These are phyloP conservation scores for Heliconius melpomene DNA, from an alignment of 1,140 invertebrate genomes.

Conservation along the genomic window DNA sequence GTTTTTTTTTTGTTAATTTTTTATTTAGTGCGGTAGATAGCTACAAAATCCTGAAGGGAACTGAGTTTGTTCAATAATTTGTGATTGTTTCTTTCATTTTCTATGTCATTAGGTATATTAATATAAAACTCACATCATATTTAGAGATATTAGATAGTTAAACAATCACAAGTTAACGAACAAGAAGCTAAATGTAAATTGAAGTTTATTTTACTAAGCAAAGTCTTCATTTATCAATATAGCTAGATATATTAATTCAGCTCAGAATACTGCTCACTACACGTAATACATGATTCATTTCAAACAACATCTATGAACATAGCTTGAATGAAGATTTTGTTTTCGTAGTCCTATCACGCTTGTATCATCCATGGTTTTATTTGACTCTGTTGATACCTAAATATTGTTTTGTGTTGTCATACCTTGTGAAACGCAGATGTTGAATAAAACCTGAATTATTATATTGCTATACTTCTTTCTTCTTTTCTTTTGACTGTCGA, in stretches of 20 bases:
- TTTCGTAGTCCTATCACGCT: constrained; percentile 65
- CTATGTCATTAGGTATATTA: background rate
- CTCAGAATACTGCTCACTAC: background rate
- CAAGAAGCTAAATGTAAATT: constrained; percentile 58
- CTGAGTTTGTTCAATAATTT: constrained; percentile 72
- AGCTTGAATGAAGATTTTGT: constrained; percentile 34
- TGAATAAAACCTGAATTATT: constrained; percentile 67
- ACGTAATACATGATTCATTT: background rate
- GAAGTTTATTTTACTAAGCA: constrained; percentile 37
- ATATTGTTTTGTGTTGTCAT: constrained; percentile 15
- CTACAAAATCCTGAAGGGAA: constrained; percentile 75
- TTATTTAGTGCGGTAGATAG: constrained; percentile 73
- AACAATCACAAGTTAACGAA: constrained; percentile 66
- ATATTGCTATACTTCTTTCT: constrained; percentile 68
- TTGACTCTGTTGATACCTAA: constrained; percentile 70
- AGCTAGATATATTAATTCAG: background rate
- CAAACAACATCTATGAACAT: background rate
- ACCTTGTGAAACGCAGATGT: constrained; percentile 50
- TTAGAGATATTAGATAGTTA: background rate
- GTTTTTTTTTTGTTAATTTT: constrained; percentile 38
- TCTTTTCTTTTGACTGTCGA: constrained; percentile 47
- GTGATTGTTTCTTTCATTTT: constrained; percentile 40
- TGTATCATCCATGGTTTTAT: constrained; percentile 69
- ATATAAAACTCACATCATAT: background rate
- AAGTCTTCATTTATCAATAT: constrained; percentile 54